These are phyloP conservation scores for Heterochromis multidens DNA, from an alignment of 2,113 vertebrate species.

Conservation along the genomic window DNA sequence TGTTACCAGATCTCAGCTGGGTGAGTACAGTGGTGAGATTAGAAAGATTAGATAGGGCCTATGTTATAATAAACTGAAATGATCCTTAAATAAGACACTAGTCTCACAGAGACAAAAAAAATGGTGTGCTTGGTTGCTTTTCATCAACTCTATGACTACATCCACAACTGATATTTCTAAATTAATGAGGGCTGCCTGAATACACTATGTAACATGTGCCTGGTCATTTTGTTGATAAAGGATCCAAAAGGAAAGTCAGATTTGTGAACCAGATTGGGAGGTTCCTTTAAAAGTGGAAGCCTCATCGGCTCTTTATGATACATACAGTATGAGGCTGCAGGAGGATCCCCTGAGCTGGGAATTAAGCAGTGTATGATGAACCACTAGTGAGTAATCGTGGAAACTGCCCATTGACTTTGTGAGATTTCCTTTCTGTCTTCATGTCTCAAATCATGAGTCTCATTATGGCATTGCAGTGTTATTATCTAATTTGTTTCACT, in stretches of 20 bases:
- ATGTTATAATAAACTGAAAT: not conserved
- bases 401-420: not conserved
- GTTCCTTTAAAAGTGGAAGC: not conserved
- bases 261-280: not conserved
- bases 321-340: not conserved
- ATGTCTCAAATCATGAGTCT: not conserved
- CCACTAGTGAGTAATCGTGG: not conserved
- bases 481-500: not conserved
- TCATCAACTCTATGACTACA: not conserved
- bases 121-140: not conserved
- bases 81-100: conserved; percentile 2
- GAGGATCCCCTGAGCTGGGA: not conserved
- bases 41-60: not conserved
- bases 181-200: not conserved
- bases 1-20: not conserved
- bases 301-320: not conserved
- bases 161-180: not conserved
- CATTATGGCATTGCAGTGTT: not conserved
- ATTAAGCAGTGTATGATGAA: not conserved
- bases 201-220: not conserved
- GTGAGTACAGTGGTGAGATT: not conserved
- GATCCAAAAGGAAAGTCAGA: not conserved
- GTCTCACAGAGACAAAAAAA: conserved; percentile 59
- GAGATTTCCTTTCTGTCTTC: not conserved
- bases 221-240: not conserved